A percentile compares a stretch with the other conserved stretches of the same genome.
These are phyloP conservation scores for Myotis pilosus DNA, from an alignment of 2,797 vertebrate species.

Conservation along the genomic window DNA sequence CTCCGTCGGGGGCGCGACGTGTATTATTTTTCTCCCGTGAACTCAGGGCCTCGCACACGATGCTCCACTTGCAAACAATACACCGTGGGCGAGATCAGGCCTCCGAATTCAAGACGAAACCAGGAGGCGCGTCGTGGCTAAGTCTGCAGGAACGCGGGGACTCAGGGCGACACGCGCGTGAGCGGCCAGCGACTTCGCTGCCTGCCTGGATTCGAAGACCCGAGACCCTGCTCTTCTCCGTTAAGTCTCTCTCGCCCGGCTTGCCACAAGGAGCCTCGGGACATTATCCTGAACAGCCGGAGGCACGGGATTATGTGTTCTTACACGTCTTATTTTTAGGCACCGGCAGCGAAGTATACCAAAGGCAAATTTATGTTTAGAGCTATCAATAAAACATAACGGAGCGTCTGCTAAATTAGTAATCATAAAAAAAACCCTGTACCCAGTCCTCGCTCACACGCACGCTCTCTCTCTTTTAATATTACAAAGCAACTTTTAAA, in stretches of 20 bases:
- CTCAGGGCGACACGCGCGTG: fast-evolving
- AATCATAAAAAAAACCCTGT: slow-evolving; percentile 73
- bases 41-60: neutral
- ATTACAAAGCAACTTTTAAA: slow-evolving; percentile 79
- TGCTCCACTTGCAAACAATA: slow-evolving; percentile 41
- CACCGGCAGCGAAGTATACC: slow-evolving; percentile 47
- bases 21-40: slow-evolving; percentile 43
- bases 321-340: slow-evolving; percentile 76
- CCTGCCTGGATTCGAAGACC: neutral
- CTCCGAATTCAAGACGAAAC: slow-evolving; percentile 53
- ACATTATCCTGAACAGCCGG: slow-evolving; percentile 63
- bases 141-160: neutral
- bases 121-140: slow-evolving; percentile 50
- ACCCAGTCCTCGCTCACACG: slow-evolving; percentile 38
- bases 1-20: neutral
- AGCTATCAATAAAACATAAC: slow-evolving; percentile 85
- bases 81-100: neutral
- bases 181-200: neutral
- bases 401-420: slow-evolving; percentile 83
- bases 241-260: slow-evolving; percentile 54
- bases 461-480: slow-evolving; percentile 60
- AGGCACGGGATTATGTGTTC: slow-evolving; percentile 70
- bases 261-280: slow-evolving; percentile 51
- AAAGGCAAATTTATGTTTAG: slow-evolving; percentile 83
- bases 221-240: neutral